Base-by-base conservation (phyloP, 2,113 vertebrate genomes). In the Nyctibius bracteatus region DNA sequence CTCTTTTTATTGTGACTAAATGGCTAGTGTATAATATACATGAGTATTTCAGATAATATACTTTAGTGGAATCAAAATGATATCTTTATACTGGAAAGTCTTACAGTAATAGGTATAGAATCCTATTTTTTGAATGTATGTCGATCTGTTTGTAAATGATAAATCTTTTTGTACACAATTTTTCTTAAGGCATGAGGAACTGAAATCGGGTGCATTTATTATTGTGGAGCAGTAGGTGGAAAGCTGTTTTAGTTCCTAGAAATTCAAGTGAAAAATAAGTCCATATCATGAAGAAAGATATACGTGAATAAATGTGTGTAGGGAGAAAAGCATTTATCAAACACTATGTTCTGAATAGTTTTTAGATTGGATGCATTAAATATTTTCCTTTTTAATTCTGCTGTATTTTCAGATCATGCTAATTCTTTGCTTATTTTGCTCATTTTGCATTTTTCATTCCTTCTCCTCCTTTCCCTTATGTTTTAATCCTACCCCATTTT, bases 401-500 rank as follows among this genome's bases (percentile, higher is more conserved):
- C 97, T 97, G 96, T 95, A 63, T 97, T 97, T 98, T 98, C 81
- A 84, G 94, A 86, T 95, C 97, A 94, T 97, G 95, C 98, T 97
- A 81, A 92, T 96, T 87, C 97, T 98, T 97, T 97, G 97, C 97
- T 98, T 98, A 82, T 98, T 98, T 98, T 98, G 97, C 97, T 96
- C 96, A 98, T 98, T 97, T 98, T 97, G 88, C 97, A 9, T 98
- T 98, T 97, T 98, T 98, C 96, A 95, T 97, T 95, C 97, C 97
- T 98, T 95, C 95, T 97, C 85, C 94, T 91, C 83, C 97, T 98
- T 97, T 98, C 98, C 83, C 89, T 97, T 98, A 97, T 98, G 97
- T 98, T 98, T 98, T 98, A 98, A 98, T 98, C 98, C 98, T 98
- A 81, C 98, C 98, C 98, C 98, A 58, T 98, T 98, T 98, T 98